phyloP scores from a whole-genome alignment of 2,888 invertebrate species.

The Crocallis elinguaria region DNA sequence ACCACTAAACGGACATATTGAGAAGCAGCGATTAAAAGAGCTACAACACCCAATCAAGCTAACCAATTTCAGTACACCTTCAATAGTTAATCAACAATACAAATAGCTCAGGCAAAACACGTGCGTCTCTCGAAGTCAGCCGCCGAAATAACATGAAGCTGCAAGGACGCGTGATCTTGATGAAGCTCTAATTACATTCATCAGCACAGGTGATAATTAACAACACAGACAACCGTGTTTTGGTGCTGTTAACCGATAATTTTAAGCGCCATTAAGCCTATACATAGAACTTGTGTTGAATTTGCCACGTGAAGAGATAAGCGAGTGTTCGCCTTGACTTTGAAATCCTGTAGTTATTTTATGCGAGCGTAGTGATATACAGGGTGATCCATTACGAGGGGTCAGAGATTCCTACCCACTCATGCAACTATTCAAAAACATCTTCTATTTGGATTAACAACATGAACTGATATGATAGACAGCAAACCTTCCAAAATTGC shows the following conservation, averaged over 20 bases:
- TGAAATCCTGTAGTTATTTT: slow-evolving; percentile 33
- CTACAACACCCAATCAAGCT: background rate
- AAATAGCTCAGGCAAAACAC: slow-evolving; percentile 48
- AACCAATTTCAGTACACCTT: slow-evolving; percentile 44
- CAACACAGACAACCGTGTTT: slow-evolving; percentile 54
- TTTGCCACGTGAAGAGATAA: slow-evolving; percentile 42
- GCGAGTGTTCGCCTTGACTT: slow-evolving; percentile 51
- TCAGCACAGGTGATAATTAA: slow-evolving; percentile 68
- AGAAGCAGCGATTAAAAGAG: background rate
- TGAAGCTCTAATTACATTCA: slow-evolving; percentile 71
- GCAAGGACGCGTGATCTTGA: slow-evolving; percentile 63
- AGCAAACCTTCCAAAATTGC: no score
- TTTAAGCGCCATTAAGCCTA: slow-evolving; percentile 58
- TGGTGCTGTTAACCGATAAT: slow-evolving; percentile 53
- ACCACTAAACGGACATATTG: background rate
- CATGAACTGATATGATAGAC: no score
- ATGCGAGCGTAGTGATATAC: background rate
- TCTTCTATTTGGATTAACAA: no score
- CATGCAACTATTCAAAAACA: no score
- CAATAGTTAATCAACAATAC: slow-evolving; percentile 45
- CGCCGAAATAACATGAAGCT: slow-evolving; percentile 58
- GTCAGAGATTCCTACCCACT: no score
- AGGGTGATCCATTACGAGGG: no score
- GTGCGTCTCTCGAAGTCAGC: slow-evolving; percentile 46
- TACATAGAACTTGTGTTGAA: slow-evolving; percentile 27